These are phyloP conservation scores for Sebastes vulpes DNA, from an alignment of 2,797 vertebrate species.

Conservation along the genomic window DNA sequence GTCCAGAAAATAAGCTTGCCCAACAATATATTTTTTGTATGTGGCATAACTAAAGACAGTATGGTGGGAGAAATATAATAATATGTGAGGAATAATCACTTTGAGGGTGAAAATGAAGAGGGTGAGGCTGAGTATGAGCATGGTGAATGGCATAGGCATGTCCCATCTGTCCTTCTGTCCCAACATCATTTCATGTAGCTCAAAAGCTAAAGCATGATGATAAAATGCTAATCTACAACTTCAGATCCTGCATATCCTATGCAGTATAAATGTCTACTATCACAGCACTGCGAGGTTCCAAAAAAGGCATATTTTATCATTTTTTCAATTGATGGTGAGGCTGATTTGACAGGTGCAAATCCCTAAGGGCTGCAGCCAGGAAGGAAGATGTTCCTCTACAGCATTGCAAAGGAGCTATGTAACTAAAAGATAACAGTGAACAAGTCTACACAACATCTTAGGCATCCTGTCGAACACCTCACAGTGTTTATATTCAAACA, in stretches of 20 bases:
- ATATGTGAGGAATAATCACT: not conserved
- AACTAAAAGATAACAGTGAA: slow-evolving; percentile 12
- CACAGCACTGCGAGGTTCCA: not conserved
- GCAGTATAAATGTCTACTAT: not conserved
- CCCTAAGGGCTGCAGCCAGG: not conserved
- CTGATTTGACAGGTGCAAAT: slow-evolving; percentile 19
- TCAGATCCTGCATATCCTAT: not conserved
- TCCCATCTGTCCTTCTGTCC: not conserved
- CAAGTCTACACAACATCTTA: not conserved
- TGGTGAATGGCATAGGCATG: not conserved
- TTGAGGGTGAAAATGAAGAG: not conserved
- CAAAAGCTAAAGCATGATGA: not conserved
- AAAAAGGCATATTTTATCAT: slow-evolving; percentile 3
- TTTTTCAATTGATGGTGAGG: slow-evolving; percentile 6
- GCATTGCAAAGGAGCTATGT: not conserved
- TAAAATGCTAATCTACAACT: not conserved
- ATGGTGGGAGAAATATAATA: not conserved
- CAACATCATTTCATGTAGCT: not conserved
- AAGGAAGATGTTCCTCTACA: not conserved
- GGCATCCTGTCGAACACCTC: not conserved
- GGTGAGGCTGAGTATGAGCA: not conserved
- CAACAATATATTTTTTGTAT: not conserved
- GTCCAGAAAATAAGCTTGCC: not conserved
- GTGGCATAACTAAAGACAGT: not conserved
- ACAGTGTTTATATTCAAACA: not conserved